These are phyloP conservation scores for Baronia brevicornis DNA, from an alignment of 2,888 invertebrate genomes.

Conservation along the genomic window DNA sequence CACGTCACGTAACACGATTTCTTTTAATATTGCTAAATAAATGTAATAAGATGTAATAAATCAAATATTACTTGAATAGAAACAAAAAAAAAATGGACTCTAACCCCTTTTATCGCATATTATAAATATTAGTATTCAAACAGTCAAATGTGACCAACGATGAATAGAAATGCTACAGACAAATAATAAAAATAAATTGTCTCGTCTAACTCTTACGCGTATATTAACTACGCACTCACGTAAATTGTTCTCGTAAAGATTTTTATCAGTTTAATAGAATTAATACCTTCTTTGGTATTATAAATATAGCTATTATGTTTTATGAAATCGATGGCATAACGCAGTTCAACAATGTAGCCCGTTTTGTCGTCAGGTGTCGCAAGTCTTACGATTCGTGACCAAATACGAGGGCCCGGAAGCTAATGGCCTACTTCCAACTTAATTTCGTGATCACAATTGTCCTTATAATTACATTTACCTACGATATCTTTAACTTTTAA, in stretches of 20 bases:
- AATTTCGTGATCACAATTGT: conserved; percentile 43
- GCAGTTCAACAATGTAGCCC: no score
- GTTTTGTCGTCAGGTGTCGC: no score
- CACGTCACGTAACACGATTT: conserved; percentile 13
- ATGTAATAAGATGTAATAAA: conserved; percentile 13
- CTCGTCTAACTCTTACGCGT: no score
- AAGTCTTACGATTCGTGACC: conserved; percentile 52
- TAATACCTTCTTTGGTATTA: conserved; percentile 17
- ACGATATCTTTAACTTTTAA: no score
- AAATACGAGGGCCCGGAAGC: conserved; percentile 63
- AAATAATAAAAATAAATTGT: no score
- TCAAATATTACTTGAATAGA: conserved; percentile 8
- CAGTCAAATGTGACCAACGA: no score
- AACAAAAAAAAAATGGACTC: not conserved
- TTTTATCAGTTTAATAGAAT: conserved; percentile 7
- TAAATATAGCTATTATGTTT: conserved; percentile 30
- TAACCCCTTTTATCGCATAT: no score
- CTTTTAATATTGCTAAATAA: conserved; percentile 10
- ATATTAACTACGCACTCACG: conserved; percentile 2
- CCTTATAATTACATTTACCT: conserved; percentile 4
- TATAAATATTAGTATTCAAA: no score
- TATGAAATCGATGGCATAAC: conserved; percentile 43
- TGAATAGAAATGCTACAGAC: no score
- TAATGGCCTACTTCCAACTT: conserved; percentile 45
- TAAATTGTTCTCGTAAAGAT: conserved; percentile 3